Base-by-base conservation (phyloP, 2,113 vertebrate species). In the Anser cygnoides region DNA sequence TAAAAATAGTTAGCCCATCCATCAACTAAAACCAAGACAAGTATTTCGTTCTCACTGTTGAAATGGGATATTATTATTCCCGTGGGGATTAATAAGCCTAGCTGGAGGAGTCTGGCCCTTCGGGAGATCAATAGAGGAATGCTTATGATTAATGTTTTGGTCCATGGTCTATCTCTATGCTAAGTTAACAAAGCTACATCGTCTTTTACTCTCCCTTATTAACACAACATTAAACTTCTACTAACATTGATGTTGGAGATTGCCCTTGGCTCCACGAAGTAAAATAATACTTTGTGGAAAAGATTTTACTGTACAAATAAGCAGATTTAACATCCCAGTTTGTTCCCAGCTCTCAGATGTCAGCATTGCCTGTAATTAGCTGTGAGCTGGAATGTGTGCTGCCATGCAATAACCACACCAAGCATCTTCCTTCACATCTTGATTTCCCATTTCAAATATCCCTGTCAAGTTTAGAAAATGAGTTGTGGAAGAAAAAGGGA, bases 41-140 rank as follows among this genome's bases (percentile, higher is more conserved):
- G 66, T 70, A 22, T 79, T 96, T 92, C 49, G 84, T 95, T 96
- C 94, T 95, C 84, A 92, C 78, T 94, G 89, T 87, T 96, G 96
- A 96, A 95, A 95, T 77, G 82, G 89, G 89, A 83, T 95, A 92
- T 95, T 95, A 91, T 87, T 89, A 87, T 91, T 92, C 95, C 81
- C 50, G 10, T 71, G 67, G 72, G 94, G 66, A 91, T 91, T 95
- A 94, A 90, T 96, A 95, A 94, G 67, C 66, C 66, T 82, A 76
- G 71, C 71, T 96, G 94, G 91, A 94, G 94, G 74, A 95, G 84
- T 85, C 94, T 91, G 84, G 77, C 89, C 80, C 84, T 82, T 91
- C 3, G 11, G 90, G 91, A 95, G 95, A 90, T 96, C 93, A 94
- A 23, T 50, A 55, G 78, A 83, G 50, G 91, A 97, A 96, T 94